Conservation (phyloP, 1,140 invertebrate genomes). For the Pogonognathellus flavescens region DNA sequence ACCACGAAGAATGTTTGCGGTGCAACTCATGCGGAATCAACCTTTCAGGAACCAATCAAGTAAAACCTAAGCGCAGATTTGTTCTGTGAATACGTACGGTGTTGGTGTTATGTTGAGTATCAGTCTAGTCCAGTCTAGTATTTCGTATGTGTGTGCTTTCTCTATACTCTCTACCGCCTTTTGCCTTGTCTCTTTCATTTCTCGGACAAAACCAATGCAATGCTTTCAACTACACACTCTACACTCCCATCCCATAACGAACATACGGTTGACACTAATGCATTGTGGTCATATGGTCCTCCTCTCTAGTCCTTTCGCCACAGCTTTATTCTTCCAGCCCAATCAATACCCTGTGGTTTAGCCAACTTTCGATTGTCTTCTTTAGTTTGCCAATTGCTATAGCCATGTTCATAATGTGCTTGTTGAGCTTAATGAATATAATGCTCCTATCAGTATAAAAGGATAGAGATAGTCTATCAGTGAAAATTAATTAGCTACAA, state of each 20-base stretch:
- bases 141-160: slow-evolving; percentile 1
- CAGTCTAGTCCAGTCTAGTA: slow-evolving; percentile 19
- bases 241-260: no score
- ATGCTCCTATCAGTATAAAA: no score
- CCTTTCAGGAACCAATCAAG: slow-evolving; percentile 85
- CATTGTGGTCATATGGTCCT: no score
- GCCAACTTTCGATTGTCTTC: no score
- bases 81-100: slow-evolving; percentile 38
- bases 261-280: no score
- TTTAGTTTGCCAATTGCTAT: no score
- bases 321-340: no score
- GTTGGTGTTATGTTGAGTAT: slow-evolving; percentile 41
- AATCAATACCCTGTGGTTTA: no score
- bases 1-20: slow-evolving; percentile 94
- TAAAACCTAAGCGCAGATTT: slow-evolving; percentile 55
- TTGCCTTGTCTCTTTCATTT: slow-evolving; percentile 13
- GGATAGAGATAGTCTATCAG: no score
- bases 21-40: slow-evolving; percentile 83
- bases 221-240: not conserved
- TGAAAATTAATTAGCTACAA: no score
- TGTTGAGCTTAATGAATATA: no score
- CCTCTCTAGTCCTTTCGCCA: not conserved
- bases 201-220: not conserved
- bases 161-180: not conserved
- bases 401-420: no score